Conservation (phyloP, 2,888 invertebrate species). For the Amphiduros pacificus region DNA sequence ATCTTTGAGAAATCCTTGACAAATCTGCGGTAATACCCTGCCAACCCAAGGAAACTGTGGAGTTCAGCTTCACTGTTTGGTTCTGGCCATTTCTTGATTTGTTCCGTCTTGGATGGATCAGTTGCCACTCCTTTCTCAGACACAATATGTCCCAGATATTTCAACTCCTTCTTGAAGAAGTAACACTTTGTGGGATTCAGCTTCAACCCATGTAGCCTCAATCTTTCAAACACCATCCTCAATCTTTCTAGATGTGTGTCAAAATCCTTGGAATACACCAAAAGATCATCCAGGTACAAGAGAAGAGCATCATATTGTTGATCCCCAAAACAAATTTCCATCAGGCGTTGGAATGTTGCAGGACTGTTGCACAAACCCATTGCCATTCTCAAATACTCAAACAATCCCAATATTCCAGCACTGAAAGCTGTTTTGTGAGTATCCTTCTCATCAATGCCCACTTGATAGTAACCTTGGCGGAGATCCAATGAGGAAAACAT, state of each 20-base stretch:
- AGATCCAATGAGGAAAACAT: conserved; percentile 33
- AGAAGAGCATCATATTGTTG: conserved; percentile 23
- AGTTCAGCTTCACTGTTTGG: conserved; percentile 9
- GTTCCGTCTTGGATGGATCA: conserved; percentile 14
- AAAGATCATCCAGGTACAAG: conserved; percentile 33
- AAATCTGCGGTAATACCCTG: conserved; percentile 16
- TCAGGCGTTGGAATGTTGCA: conserved; percentile 32
- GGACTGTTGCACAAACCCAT: conserved; percentile 30
- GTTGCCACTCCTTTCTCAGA: conserved; percentile 1
- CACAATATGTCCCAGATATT: conserved; percentile 19
- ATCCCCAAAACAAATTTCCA: conserved; percentile 27
- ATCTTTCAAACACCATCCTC: conserved; percentile 4
- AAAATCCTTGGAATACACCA: conserved; percentile 27
- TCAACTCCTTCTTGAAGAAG: conserved; percentile 17
- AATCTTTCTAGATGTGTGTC: conserved; percentile 23
- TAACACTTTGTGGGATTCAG: conserved; percentile 34
- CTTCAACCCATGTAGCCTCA: conserved; percentile 21
- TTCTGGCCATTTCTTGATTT: conserved; percentile 1
- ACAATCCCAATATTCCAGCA: conserved; percentile 23
- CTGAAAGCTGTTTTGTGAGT: conserved; percentile 33
- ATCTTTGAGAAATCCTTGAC: conserved; percentile 9
- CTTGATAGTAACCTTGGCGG: conserved; percentile 34
- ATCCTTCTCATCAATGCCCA: conserved; percentile 26
- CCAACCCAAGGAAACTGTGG: conserved; percentile 10
- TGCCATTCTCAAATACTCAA: conserved; percentile 28